Conservation (phyloP, 2,113 vertebrate genomes). For the Xiphophorus hellerii region DNA sequence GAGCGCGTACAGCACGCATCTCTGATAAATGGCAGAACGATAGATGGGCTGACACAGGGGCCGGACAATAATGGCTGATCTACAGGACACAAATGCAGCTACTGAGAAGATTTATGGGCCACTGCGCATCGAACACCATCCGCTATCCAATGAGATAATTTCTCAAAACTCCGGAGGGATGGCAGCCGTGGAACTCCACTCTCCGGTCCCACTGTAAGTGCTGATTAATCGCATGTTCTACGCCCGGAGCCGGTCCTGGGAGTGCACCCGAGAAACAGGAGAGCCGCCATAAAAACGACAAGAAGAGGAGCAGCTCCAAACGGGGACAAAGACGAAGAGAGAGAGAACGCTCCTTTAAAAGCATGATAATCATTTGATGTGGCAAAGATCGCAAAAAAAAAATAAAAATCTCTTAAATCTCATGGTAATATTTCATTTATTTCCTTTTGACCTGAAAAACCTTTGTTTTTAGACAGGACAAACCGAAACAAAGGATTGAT, state of each 20-base stretch:
- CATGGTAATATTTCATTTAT: too few relatives aligned
- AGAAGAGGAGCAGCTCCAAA: constrained; percentile 17
- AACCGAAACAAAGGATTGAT: background rate
- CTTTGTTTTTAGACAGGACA: background rate
- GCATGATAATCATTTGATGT: background rate
- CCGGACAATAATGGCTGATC: constrained; percentile 98
- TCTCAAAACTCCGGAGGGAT: constrained; percentile 74
- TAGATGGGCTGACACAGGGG: constrained; percentile 96
- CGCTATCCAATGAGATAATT: constrained; percentile 95
- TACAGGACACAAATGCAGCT: constrained; percentile 97
- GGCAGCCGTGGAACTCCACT: constrained; percentile 43
- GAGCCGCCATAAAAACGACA: constrained; percentile 39
- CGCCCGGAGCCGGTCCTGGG: constrained; percentile 89
- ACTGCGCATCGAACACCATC: constrained; percentile 87
- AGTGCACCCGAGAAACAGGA: constrained; percentile 56
- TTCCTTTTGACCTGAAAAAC: background rate
- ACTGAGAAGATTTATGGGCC: constrained; percentile 91
- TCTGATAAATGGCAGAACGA: constrained; percentile 95
- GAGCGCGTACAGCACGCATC: constrained; percentile 84
- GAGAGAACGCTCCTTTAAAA: constrained; percentile 27
- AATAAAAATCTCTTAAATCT: background rate
- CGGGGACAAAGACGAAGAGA: background rate
- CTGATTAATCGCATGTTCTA: constrained; percentile 97
- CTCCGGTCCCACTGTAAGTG: constrained; percentile 81
- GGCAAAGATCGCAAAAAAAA: background rate